Base-by-base conservation (phyloP, 2,888 invertebrate genomes). In the Shargacucullia verbasci region DNA sequence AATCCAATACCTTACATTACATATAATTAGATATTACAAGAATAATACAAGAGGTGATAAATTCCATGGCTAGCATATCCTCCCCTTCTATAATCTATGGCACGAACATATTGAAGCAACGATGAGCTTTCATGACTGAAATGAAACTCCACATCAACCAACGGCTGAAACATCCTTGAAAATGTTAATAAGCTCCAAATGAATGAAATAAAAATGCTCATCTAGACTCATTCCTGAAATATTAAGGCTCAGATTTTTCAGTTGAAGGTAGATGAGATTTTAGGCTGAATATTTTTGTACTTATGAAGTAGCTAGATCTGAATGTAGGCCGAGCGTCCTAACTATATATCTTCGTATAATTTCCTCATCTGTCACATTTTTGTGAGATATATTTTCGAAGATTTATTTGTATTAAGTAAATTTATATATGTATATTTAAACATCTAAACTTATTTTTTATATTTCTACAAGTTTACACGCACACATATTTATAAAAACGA, bases 111-210 rank as follows among this genome's bases (percentile, higher is more conserved):
- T 38, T 15, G 33, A 33, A 57, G 33, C 14, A 10, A n/a, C 13
- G 12, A n/a, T 25, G 7, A 38, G 34, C 9, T 25, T 43, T 37
- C 43, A 40, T 6, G 20, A 35, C 33, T 53, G 37, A 49, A 55
- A 61, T 56, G 34, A 62, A 53, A 27, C 14, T 25, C 38, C 9
- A 37, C 43, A 53, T 54, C 31, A 43, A 34, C 39, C 20, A 34
- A 7, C 45, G 7, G 20, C 29, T 48, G 41, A 38, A 61, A 47
- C 20, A 45, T 46, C 27, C 35, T 20, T 50, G 15, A 59, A 49
- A 10, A 54, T 54, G 39, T 58, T 69, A 72, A 56, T 62, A 62
- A 65, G 29, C 52, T 11, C n/a, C 3, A 2, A 7, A 49, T 37
- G n/a, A 61, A 60, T 50, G 49, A 37, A 7, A 34, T 14, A 35